phyloP scores from a whole-genome alignment of 2,888 invertebrate species.

The Hololepta plana region DNA sequence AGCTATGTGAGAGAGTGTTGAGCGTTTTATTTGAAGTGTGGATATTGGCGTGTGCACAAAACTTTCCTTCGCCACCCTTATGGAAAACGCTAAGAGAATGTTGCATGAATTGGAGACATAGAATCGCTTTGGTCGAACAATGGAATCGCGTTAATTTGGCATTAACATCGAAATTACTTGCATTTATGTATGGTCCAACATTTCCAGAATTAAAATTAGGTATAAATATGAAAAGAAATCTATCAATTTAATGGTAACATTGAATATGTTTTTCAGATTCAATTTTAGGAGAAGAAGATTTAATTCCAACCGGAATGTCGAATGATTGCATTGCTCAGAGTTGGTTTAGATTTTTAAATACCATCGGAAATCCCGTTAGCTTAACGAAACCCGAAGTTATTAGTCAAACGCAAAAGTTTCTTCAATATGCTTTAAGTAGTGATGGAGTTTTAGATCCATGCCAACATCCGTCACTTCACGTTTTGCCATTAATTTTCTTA shows the following conservation, averaged over 20 bases:
- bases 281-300: conserved; percentile 62
- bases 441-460: conserved; percentile 77
- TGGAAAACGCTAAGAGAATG: conserved; percentile 92
- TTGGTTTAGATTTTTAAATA: conserved; percentile 90
- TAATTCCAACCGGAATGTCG: conserved; percentile 71
- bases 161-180: conserved; percentile 65
- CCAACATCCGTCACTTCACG: conserved; percentile 73
- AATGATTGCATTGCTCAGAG: conserved; percentile 84
- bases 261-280: too few relatives aligned
- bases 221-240: conserved; percentile 24
- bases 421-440: conserved; percentile 61
- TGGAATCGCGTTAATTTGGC: conserved; percentile 89
- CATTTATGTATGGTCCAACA: conserved; percentile 75
- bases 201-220: conserved; percentile 69
- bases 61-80: conserved; percentile 86
- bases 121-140: conserved; percentile 80
- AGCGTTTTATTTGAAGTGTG: conserved; percentile 72
- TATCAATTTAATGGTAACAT: too few relatives aligned
- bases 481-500: conserved; percentile 76
- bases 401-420: conserved; percentile 52
- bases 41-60: conserved; percentile 55
- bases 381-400: conserved; percentile 68
- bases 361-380: conserved; percentile 88
- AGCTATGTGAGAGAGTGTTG: conserved; percentile 82
- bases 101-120: conserved; percentile 86